Base-by-base conservation (phyloP, 2,888 invertebrate genomes). In the Creontiades dilutus region DNA sequence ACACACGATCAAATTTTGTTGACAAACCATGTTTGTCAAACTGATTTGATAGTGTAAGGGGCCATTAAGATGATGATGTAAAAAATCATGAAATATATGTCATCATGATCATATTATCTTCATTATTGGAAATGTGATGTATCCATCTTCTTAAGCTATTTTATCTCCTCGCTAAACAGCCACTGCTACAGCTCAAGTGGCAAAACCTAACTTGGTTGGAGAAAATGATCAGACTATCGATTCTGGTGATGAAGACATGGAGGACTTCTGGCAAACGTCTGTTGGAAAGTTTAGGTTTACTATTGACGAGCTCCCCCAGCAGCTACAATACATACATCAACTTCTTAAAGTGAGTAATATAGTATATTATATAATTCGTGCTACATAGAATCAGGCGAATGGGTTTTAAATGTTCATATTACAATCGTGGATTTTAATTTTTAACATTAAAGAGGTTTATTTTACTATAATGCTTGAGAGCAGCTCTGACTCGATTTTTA, bases 211-310 rank as follows among this genome's bases (percentile, higher is more conserved):
- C 91, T 94, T 97, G 3, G 95, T 97, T 88, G 97, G 96, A 14
- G 96, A 96, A 92, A 95, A 96, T 92, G 97, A 97, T 92, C 95
- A 96, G 91, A 95, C 95, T 13, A 94, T 95, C 0, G 96, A 96
- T 90, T 95, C 95, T 0, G 95, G 95, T n/a, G 95, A 95, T 90
- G 96, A 96, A 85, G 96, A 97, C 92, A 95, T 96, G 93, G 96
- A 96, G 84, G 96, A 97, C 93, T 98, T 98, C 93, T 98, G 98
- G 98, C 96, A 97, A 91, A 99, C 98, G 0, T 97, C 97, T 0
- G 96, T 98, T 68, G 99, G 98, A 46, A 97, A 97, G 93, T 98
- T 98, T 93, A 96, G 97, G 93, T 98, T 99, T 94, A 95, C 95
- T 84, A 95, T 99, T 89, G 97, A 98, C 81, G 97, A 98, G 92